Percentiles rank a stretch among this genome's conserved stretches.
Evolutionary conservation across 2,113 vertebrate genomes (phyloP).

Genomic region (Thalassoma bifasciatum): DNA sequence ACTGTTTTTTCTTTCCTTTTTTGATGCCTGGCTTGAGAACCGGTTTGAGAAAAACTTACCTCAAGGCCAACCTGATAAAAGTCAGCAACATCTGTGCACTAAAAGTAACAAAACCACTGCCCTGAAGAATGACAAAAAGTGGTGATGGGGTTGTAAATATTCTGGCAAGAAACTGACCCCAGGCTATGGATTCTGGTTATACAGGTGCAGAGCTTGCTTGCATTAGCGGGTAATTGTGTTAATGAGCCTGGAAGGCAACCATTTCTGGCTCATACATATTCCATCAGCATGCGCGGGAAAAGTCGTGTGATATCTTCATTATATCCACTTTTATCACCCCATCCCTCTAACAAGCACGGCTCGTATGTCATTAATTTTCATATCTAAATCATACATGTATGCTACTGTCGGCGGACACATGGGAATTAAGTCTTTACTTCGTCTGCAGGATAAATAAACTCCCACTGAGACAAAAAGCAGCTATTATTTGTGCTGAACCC

Average conservation of each 20-base stretch:
- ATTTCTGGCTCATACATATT: constrained; percentile 11
- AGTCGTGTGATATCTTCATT: constrained; percentile 50
- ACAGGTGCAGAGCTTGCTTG: constrained; percentile 3
- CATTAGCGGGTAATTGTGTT: constrained; percentile 20
- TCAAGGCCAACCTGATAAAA: neutral
- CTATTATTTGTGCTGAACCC: constrained; percentile 63
- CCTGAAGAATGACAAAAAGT: neutral
- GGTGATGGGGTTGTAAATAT: neutral
- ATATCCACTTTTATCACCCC: constrained; percentile 26
- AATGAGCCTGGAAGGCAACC: constrained; percentile 11
- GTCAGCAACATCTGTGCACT: neutral
- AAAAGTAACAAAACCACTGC: neutral
- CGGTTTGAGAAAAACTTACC: neutral
- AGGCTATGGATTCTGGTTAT: neutral
- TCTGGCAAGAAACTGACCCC: neutral
- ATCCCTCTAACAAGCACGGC: constrained; percentile 33
- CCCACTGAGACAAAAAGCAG: constrained; percentile 40
- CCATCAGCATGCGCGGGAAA: constrained; percentile 19
- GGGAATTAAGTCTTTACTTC: constrained; percentile 6
- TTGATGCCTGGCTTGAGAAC: no score
- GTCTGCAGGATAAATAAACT: constrained; percentile 54
- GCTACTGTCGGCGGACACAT: constrained; percentile 34
- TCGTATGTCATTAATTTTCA: constrained; percentile 50
- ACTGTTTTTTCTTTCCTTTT: no score
- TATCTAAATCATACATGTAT: constrained; percentile 31